These are phyloP conservation scores for Ctenodactylus gundi DNA, from an alignment of 2,113 vertebrate genomes.

Conservation along the genomic window DNA sequence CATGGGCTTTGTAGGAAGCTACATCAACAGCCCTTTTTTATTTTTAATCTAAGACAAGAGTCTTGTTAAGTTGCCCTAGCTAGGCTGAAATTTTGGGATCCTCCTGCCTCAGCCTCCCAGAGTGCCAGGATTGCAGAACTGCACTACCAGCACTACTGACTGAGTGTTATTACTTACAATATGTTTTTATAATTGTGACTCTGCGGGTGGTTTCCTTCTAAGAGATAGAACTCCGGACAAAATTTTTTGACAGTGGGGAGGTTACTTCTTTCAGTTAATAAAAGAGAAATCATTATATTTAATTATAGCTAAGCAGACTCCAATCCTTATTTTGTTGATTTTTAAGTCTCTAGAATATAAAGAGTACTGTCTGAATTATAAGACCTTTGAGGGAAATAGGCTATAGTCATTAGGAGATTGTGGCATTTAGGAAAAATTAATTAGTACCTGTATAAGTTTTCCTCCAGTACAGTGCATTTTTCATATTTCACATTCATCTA, in stretches of 20 bases:
- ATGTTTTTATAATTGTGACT: not conserved
- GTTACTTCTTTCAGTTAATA: conserved; percentile 1
- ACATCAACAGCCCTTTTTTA: not conserved
- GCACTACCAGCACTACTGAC: not conserved
- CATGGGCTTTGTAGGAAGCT: no score
- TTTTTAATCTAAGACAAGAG: no score
- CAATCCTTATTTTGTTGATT: conserved; percentile 29
- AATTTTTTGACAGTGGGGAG: not conserved
- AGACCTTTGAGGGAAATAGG: not conserved
- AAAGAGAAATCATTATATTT: conserved; percentile 3
- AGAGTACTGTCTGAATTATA: not conserved
- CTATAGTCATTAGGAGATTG: not conserved
- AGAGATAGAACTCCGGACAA: conserved; percentile 26
- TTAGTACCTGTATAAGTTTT: conserved; percentile 1
- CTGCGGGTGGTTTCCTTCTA: not conserved
- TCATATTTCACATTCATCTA: not conserved
- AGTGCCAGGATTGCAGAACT: no score
- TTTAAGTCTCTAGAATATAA: not conserved
- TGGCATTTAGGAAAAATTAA: conserved; percentile 21
- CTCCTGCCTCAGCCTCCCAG: no score
- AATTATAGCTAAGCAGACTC: not conserved
- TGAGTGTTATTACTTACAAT: conserved; percentile 1
- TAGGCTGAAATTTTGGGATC: no score
- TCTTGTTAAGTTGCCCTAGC: no score
- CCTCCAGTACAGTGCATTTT: not conserved